Conservation (phyloP, 1,140 invertebrate genomes). For the Magallana angulata region DNA sequence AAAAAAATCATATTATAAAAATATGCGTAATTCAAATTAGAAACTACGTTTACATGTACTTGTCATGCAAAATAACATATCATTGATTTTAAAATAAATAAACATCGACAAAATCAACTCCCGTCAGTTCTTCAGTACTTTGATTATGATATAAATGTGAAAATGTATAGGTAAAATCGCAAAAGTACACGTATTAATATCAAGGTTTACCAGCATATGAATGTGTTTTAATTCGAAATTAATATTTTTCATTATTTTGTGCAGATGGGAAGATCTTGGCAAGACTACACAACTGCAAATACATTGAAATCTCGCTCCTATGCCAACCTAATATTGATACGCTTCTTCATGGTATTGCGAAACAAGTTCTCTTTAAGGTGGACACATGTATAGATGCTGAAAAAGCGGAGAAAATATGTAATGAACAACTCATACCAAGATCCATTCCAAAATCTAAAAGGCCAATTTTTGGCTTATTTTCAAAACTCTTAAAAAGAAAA, state of each 20-base stretch:
- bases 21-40: no score
- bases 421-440: neutral
- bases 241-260: neutral
- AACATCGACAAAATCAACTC: no score
- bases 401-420: neutral
- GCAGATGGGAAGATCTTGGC: constrained; percentile 5
- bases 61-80: no score
- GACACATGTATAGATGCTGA: neutral
- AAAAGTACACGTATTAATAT: no score
- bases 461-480: neutral
- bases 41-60: no score
- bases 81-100: no score
- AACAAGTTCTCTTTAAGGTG: neutral
- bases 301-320: neutral
- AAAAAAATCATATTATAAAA: no score
- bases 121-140: no score
- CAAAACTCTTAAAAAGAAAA: neutral
- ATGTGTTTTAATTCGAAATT: neutral
- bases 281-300: constrained; percentile 10
- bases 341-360: neutral
- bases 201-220: no score
- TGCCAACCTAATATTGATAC: neutral
- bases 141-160: no score
- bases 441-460: neutral
- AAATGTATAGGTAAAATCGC: no score